Conservation (phyloP, 1,140 invertebrate species). For the Procambarus virginalis region DNA sequence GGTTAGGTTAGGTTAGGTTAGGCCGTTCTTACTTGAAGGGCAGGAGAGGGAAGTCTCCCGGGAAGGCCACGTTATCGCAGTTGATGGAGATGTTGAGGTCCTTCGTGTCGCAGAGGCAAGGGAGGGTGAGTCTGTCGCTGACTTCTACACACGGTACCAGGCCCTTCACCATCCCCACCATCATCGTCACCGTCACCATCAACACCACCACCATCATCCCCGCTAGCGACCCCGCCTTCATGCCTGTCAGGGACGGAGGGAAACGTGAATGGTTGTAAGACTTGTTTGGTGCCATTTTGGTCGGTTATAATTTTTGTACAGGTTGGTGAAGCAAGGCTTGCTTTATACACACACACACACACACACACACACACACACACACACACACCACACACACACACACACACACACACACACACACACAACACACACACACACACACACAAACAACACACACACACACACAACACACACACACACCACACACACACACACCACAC, state of each 20-base stretch:
- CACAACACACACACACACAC: no score
- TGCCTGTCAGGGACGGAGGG: no score
- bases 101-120: constrained; percentile 70
- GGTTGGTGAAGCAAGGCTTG: neutral
- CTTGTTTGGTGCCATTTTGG: no score
- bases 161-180: neutral
- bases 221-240: neutral
- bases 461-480: no score
- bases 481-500: no score
- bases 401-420: no score
- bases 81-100: constrained; percentile 79
- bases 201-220: neutral
- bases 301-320: no score
- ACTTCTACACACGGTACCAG: constrained; percentile 69
- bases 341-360: no score
- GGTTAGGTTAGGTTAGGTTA: no score
- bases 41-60: constrained; percentile 82
- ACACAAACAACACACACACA: no score
- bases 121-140: constrained; percentile 67
- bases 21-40: constrained; percentile 80
- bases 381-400: no score
- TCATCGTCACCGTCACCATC: constrained; percentile 6
- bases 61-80: constrained; percentile 88
- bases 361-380: no score
- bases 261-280: neutral